Percentiles rank a stretch among this genome's conserved stretches.
Evolutionary conservation across 2,888 invertebrate species (phyloP).

Genomic region (Microctonus aethiopoides): DNA sequence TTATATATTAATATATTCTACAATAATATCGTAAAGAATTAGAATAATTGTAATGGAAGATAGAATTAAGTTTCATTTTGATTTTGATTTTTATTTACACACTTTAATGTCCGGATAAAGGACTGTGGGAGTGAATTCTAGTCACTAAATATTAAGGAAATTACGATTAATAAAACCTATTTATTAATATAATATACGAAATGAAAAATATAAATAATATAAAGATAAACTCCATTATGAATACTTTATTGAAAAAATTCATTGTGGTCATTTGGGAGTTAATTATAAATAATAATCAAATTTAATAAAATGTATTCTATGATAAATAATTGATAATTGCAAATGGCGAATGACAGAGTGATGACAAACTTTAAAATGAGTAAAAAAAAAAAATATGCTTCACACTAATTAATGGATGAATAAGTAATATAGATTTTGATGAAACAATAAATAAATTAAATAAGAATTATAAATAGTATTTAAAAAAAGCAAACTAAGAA

Average conservation of each 20-base stretch:
- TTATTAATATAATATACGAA: no score
- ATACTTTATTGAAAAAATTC: no score
- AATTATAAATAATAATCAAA: neutral
- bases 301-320: neutral
- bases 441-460: neutral
- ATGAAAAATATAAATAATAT: no score
- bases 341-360: no score
- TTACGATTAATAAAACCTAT: slow-evolving; percentile 6
- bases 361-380: neutral
- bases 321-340: neutral
- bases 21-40: slow-evolving; percentile 31
- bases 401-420: neutral
- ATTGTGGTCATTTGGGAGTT: no score
- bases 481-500: slow-evolving; percentile 14
- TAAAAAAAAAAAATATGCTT: neutral
- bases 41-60: slow-evolving; percentile 9
- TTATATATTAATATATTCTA: slow-evolving; percentile 28
- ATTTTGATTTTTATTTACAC: slow-evolving; percentile 50
- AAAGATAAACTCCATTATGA: no score
- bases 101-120: slow-evolving; percentile 51
- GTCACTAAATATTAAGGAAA: slow-evolving; percentile 59
- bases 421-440: neutral
- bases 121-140: slow-evolving; percentile 60
- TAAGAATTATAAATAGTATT: neutral
- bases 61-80: slow-evolving; percentile 54